phyloP scores from a whole-genome alignment of 2,797 vertebrate species.

The Neostethus bicornis region DNA sequence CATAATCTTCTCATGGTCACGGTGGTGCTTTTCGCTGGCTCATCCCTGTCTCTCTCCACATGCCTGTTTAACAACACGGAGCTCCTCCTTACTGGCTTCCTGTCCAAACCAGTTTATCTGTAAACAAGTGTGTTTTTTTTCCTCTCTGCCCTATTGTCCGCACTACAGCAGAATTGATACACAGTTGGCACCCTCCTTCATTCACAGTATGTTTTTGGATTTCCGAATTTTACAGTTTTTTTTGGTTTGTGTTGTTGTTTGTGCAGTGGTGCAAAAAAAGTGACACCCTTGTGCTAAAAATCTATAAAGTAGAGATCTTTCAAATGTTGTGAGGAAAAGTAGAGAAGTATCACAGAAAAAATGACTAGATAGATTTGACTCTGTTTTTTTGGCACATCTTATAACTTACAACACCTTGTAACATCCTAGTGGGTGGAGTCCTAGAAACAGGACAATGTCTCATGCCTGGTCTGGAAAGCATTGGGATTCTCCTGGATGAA shows the following conservation, averaged over 20 bases:
- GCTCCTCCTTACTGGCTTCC: slow-evolving; percentile 82
- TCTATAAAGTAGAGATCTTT: slow-evolving; percentile 11
- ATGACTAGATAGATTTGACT: slow-evolving; percentile 1
- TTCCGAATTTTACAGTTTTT: slow-evolving; percentile 48
- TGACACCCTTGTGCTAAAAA: not conserved
- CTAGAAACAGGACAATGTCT: no score
- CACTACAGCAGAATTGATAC: slow-evolving; percentile 72
- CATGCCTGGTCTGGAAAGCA: no score
- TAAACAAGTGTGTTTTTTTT: slow-evolving; percentile 80
- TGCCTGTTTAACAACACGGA: slow-evolving; percentile 78
- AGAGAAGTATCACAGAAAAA: not conserved
- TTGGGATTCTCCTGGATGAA: no score
- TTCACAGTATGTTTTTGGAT: slow-evolving; percentile 57
- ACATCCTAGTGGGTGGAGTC: slow-evolving; percentile 53
- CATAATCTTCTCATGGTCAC: slow-evolving; percentile 69
- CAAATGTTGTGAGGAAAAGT: slow-evolving; percentile 1
- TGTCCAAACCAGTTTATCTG: slow-evolving; percentile 84
- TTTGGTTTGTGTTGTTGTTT: slow-evolving; percentile 28
- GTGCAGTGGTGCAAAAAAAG: slow-evolving; percentile 22
- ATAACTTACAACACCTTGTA: slow-evolving; percentile 26
- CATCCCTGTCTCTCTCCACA: slow-evolving; percentile 76
- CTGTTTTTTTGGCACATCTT: slow-evolving; percentile 3
- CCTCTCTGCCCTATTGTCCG: slow-evolving; percentile 78
- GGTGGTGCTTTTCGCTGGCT: slow-evolving; percentile 75
- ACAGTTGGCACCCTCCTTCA: slow-evolving; percentile 70